Evolutionary conservation across 2,113 vertebrate species (phyloP).

Genomic region (Phyllostomus discolor): DNA sequence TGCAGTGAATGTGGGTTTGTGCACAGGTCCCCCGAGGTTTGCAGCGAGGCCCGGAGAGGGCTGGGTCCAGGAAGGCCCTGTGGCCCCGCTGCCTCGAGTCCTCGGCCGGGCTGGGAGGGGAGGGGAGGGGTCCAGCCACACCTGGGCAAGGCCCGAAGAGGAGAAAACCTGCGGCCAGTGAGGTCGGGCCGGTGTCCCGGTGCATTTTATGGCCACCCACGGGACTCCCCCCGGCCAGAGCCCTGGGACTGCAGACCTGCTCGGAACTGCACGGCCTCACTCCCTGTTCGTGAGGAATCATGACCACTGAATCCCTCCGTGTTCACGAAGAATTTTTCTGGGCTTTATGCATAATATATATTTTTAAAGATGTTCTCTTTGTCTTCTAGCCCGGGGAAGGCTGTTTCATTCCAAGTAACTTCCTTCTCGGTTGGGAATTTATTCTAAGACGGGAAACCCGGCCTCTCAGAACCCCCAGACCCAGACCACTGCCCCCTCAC

Average conservation of each 20-base stretch:
- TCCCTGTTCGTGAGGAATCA: neutral
- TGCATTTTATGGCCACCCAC: neutral
- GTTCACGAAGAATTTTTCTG: neutral
- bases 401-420: neutral
- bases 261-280: neutral
- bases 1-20: neutral
- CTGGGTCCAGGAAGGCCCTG: neutral
- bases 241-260: neutral
- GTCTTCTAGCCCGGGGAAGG: neutral
- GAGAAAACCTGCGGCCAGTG: neutral
- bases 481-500: too few species aligned
- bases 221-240: neutral
- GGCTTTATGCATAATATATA: neutral
- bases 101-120: fast-evolving
- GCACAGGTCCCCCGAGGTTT: neutral
- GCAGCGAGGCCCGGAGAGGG: neutral
- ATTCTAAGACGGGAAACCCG: neutral
- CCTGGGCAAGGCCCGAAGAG: neutral
- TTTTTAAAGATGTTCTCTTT: neutral
- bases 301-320: neutral
- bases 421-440: neutral
- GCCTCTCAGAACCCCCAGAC: neutral
- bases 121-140: neutral
- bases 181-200: fast-evolving
- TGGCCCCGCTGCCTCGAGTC: neutral